phyloP scores from a whole-genome alignment of 2,113 vertebrate genomes.

The Clinocottus analis region DNA sequence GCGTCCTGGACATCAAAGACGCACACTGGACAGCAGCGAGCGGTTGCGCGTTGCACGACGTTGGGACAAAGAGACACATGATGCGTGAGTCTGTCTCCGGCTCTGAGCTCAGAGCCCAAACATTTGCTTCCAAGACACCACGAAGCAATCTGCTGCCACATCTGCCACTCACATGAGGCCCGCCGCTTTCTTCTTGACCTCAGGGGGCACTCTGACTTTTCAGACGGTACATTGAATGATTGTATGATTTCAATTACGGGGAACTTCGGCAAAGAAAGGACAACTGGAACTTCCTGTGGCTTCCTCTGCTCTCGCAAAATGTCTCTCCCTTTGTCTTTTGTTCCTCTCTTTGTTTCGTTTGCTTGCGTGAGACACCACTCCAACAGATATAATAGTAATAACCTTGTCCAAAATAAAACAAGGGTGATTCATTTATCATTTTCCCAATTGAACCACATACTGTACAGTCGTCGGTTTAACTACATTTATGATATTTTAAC shows the following conservation, averaged over 20 bases:
- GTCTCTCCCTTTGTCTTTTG: background rate
- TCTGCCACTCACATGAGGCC: conserved; percentile 73
- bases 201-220: conserved; percentile 52
- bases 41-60: conserved; percentile 16
- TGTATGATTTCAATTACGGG: conserved; percentile 74
- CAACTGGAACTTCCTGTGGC: conserved; percentile 55
- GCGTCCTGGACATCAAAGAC: conserved; percentile 18
- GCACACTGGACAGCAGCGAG: conserved; percentile 30
- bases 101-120: conserved; percentile 67
- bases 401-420: background rate
- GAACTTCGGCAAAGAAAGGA: conserved; percentile 59
- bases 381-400: background rate
- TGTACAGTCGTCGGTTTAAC: background rate
- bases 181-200: conserved; percentile 72
- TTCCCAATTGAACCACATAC: background rate
- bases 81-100: conserved; percentile 26
- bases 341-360: conserved; percentile 8
- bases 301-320: background rate
- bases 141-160: conserved; percentile 76
- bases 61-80: conserved; percentile 45
- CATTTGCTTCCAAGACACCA: conserved; percentile 59
- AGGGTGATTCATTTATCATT: background rate
- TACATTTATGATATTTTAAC: background rate
- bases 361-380: background rate
- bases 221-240: conserved; percentile 54